Conservation (phyloP, 2,113 vertebrate genomes). For the Centropus bengalensis region DNA sequence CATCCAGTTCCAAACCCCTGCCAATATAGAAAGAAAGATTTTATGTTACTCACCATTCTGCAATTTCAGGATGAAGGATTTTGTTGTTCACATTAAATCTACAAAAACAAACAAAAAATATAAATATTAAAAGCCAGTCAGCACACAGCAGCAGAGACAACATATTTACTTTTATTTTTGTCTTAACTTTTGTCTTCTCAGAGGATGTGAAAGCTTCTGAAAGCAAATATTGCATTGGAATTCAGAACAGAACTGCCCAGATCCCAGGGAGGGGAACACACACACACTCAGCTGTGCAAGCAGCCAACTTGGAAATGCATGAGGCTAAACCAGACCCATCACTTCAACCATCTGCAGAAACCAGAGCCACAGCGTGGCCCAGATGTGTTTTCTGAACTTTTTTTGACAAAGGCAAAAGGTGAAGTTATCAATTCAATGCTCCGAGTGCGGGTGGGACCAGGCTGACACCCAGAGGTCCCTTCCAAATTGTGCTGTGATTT, state of each 20-base stretch:
- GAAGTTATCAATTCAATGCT: background rate
- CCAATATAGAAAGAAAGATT: background rate
- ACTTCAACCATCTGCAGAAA: background rate
- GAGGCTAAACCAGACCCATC: rapidly evolving
- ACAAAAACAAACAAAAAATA: background rate
- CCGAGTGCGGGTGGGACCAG: background rate
- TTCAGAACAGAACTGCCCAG: background rate
- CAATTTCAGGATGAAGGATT: constrained; percentile 88
- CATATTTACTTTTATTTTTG: background rate
- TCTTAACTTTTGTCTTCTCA: background rate
- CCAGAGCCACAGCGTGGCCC: background rate
- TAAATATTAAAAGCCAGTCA: background rate
- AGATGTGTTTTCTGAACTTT: rapidly evolving
- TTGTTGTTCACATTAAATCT: constrained; percentile 91
- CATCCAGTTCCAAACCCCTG: too few species aligned
- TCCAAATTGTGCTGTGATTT: background rate
- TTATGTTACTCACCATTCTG: constrained; percentile 87
- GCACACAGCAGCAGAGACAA: background rate
- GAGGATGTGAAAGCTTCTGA: background rate
- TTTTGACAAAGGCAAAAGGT: background rate
- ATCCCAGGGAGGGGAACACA: background rate
- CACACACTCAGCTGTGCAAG: background rate
- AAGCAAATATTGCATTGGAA: background rate
- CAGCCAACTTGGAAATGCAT: background rate
- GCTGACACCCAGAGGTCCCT: background rate